phyloP scores from a whole-genome alignment of 2,113 vertebrate species.

The Strix uralensis region DNA sequence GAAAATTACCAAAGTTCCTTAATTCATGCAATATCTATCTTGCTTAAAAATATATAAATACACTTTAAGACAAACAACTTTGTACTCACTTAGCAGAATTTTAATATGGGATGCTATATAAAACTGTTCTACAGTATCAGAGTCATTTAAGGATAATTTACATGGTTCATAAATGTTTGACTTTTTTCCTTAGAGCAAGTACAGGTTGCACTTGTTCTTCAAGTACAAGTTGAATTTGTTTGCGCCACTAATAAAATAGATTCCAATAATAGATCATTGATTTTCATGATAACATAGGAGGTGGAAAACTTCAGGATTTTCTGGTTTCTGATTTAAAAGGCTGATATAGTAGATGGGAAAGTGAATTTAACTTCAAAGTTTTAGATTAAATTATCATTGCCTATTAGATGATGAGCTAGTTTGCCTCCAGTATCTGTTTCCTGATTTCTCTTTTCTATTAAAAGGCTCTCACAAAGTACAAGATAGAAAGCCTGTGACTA shows the following conservation, averaged over 20 bases:
- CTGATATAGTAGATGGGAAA: not conserved
- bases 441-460: not conserved
- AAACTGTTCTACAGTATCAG: not conserved
- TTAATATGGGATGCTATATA: not conserved
- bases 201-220: slow-evolving; percentile 20
- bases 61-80: not conserved
- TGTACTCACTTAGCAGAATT: not conserved
- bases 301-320: slow-evolving; percentile 15
- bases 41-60: not conserved
- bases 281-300: not conserved
- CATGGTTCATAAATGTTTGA: not conserved
- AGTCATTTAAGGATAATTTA: not conserved
- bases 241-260: not conserved
- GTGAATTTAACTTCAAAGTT: slow-evolving; percentile 7
- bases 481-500: not conserved
- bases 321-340: not conserved
- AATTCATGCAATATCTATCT: not conserved
- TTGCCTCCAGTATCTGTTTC: not conserved
- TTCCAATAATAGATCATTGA: not conserved
- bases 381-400: not conserved
- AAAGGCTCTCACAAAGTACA: not conserved
- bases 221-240: not conserved
- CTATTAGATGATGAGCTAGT: not conserved
- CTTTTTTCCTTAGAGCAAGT: not conserved
- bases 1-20: not conserved